phyloP scores from a whole-genome alignment of 64 coral and sea anemone species.

The Anthopleura sola region DNA sequence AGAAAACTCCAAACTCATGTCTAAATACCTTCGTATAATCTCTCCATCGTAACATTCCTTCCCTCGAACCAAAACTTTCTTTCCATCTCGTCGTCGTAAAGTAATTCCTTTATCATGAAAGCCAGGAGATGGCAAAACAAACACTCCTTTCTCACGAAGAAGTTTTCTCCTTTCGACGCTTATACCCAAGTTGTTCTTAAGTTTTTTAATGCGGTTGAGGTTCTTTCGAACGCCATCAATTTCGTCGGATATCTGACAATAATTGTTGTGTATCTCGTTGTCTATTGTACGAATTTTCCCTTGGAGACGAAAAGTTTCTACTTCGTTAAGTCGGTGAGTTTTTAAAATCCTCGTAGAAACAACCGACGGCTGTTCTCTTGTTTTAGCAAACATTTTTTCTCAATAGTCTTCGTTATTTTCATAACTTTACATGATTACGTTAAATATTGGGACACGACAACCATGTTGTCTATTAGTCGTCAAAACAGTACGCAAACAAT shows the following conservation, averaged over 20 bases:
- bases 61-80: slow-evolving; percentile 35
- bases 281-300: slow-evolving; percentile 63
- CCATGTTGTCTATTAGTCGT: not conserved
- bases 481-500: not conserved
- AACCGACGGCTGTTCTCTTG: slow-evolving; percentile 66
- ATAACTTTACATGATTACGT: not conserved
- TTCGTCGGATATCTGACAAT: slow-evolving; percentile 77
- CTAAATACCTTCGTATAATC: slow-evolving; percentile 30
- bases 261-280: slow-evolving; percentile 58
- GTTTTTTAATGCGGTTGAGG: slow-evolving; percentile 63
- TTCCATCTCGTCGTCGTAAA: slow-evolving; percentile 47
- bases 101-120: slow-evolving; percentile 11
- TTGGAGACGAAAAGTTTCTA: slow-evolving; percentile 66
- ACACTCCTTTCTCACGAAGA: slow-evolving; percentile 62
- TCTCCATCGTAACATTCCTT: slow-evolving; percentile 65
- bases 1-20: slow-evolving; percentile 17
- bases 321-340: slow-evolving; percentile 72
- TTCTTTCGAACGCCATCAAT: slow-evolving; percentile 85
- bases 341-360: slow-evolving; percentile 69
- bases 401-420: not conserved
- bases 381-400: slow-evolving; percentile 40
- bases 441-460: not conserved
- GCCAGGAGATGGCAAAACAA: slow-evolving; percentile 39
- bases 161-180: slow-evolving; percentile 78
- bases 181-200: slow-evolving; percentile 58